Evolutionary conservation across 2,888 invertebrate species (phyloP), one percentile per base, ranked within the genome.

Genomic region (Cheilosia grossa): DNA sequence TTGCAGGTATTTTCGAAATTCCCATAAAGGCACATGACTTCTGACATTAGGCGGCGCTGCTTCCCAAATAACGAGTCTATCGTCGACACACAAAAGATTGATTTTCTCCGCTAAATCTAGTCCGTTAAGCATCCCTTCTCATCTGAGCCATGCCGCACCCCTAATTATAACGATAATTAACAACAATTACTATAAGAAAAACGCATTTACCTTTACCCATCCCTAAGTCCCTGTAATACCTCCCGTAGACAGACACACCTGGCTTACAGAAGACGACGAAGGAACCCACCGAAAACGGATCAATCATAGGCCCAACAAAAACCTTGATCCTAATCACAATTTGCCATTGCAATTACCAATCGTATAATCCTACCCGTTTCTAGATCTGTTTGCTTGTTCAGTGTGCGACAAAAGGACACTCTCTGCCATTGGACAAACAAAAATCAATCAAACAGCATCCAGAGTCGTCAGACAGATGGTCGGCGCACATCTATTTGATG

Each of bases 271-370:
- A 47, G 37, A 51, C 15, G 37, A 40, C 27, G 9, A n/a, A 53
- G 33, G 30, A 13, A 10, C 63, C 24, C 10, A 10, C 40, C 24
- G 21, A 69, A 75, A 80, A 74, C 67, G 70, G 74, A 83, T 83
- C 80, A 80, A 74, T 83, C 83, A 75, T 59, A 13, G n/a, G 30
- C 9, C 13, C 54, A 70, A 74, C 80, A 80, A 83, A 83, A 74
- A 59, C 44, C 19, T 37, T 37, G 82, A 82, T 82, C 82, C 74
- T 66, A 74, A 83, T 83, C 83, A 64, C 79, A 74, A 80, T 83
- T 83, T 80, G 74, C 80, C 74, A 80, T 69, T 83, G 74, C 69
- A 83, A 83, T 80, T 80, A 74, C 80, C 63, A 53, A 44, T 69
- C 44, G 24, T 67, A 54, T 54, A 56, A 69, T 33, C 74, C 74